Evolutionary conservation across 2,113 vertebrate species (phyloP).

Genomic region (Rhabdornis inornatus): DNA sequence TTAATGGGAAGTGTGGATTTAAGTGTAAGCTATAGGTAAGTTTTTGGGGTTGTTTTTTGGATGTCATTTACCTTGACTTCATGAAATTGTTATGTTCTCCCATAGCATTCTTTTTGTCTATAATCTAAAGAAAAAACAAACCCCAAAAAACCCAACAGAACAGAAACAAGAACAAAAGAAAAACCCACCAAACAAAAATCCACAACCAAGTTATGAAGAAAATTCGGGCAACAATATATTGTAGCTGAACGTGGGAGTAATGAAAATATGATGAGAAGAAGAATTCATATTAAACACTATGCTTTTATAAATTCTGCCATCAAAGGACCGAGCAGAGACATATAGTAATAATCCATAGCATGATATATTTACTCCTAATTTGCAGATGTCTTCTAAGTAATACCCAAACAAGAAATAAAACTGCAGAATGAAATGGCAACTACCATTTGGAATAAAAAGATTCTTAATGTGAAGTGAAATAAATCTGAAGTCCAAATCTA

Average conservation of each 20-base stretch:
- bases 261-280: neutral
- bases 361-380: neutral
- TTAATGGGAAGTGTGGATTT: neutral
- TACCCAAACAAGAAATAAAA: neutral
- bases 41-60: neutral
- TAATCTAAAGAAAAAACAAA: neutral
- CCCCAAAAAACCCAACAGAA: accelerated
- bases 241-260: neutral
- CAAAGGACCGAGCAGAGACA: neutral
- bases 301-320: neutral
- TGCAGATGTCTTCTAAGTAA: neutral
- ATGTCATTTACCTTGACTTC: neutral
- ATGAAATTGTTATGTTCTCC: accelerated
- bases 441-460: neutral
- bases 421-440: neutral
- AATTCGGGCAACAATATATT: accelerated
- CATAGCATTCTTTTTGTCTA: neutral
- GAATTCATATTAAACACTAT: neutral
- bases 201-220: neutral
- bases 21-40: neutral
- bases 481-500: neutral
- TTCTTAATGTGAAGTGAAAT: neutral
- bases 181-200: neutral
- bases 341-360: neutral
- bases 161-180: neutral